These are phyloP conservation scores for Naso thynnoides DNA, from an alignment of 2,797 vertebrate species.

Conservation along the genomic window DNA sequence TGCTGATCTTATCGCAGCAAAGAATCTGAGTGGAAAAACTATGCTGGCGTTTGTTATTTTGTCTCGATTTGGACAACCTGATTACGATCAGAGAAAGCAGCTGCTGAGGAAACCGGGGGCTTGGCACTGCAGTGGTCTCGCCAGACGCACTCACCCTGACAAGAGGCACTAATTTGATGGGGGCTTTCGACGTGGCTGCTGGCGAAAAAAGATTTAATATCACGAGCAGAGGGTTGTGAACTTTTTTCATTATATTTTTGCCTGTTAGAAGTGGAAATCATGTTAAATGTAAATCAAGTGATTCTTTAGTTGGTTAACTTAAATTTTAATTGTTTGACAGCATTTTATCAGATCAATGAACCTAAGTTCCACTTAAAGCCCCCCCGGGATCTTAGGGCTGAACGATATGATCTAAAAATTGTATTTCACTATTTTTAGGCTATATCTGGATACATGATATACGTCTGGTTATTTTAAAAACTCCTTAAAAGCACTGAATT, in stretches of 20 bases:
- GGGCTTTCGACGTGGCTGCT: background rate
- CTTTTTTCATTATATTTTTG: background rate
- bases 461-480: no score
- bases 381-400: no score
- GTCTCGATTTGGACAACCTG: constrained; percentile 36
- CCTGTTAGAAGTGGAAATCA: background rate
- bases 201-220: background rate
- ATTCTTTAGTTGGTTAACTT: background rate
- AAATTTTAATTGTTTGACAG: background rate
- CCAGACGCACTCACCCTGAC: constrained; percentile 13
- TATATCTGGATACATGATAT: no score
- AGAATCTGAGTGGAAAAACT: constrained; percentile 30
- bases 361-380: no score
- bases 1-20: constrained; percentile 40
- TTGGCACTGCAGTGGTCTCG: background rate
- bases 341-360: background rate
- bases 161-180: constrained; percentile 1
- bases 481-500: no score
- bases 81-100: constrained; percentile 43
- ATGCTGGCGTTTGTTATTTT: constrained; percentile 35
- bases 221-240: background rate
- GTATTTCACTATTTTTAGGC: no score
- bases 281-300: background rate
- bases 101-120: constrained; percentile 34
- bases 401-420: no score